Conservation (phyloP, 1,140 invertebrate genomes). For the Drosophila parvula region DNA sequence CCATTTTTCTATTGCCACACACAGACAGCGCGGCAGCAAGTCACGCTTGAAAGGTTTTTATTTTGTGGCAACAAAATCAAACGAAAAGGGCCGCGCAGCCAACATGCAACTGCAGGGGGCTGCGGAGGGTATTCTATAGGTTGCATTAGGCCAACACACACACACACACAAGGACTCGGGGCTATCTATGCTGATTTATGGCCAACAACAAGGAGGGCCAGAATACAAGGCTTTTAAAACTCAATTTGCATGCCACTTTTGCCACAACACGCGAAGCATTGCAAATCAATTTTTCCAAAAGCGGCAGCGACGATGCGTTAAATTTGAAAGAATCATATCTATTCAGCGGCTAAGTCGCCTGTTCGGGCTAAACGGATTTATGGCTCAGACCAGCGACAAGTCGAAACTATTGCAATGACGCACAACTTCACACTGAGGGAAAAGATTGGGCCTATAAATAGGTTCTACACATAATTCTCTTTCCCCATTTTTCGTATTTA, state of each 20-base stretch:
- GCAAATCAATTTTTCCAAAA: slow-evolving; percentile 58
- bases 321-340: slow-evolving; percentile 72
- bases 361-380: slow-evolving; percentile 62
- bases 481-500: no score
- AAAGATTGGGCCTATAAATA: background rate
- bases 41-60: slow-evolving; percentile 81
- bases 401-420: slow-evolving; percentile 52
- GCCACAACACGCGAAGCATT: slow-evolving; percentile 39
- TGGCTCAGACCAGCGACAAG: slow-evolving; percentile 46
- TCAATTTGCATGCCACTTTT: slow-evolving; percentile 81
- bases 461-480: no score
- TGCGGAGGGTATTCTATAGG: slow-evolving; percentile 35
- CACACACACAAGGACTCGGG: slow-evolving; percentile 22
- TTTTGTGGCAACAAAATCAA: slow-evolving; percentile 80
- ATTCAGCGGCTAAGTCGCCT: slow-evolving; percentile 32
- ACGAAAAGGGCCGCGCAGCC: slow-evolving; percentile 64
- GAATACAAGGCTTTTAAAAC: slow-evolving; percentile 67
- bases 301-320: slow-evolving; percentile 68
- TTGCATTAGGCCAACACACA: slow-evolving; percentile 64
- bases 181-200: slow-evolving; percentile 77
- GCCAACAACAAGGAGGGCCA: slow-evolving; percentile 45
- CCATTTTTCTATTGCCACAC: slow-evolving; percentile 71
- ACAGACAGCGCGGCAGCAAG: slow-evolving; percentile 56
- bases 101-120: slow-evolving; percentile 42
- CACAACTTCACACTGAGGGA: slow-evolving; percentile 17